Evolutionary conservation across 2,888 invertebrate genomes (phyloP).

Genomic region (Sycophila texana): DNA sequence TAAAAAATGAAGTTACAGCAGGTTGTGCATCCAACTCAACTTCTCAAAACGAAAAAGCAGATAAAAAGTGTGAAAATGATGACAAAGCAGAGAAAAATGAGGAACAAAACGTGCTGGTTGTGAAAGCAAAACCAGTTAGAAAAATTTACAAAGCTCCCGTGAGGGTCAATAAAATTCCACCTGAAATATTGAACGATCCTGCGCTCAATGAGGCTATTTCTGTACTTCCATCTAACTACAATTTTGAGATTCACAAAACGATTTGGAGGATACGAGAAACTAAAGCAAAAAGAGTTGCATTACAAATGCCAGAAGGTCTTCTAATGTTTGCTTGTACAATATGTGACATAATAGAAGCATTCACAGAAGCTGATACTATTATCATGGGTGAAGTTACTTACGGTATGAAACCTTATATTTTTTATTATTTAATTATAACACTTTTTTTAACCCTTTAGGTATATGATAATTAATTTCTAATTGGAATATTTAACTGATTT

Average conservation of each 20-base stretch:
- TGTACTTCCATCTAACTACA: slow-evolving; percentile 93
- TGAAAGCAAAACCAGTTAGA: slow-evolving; percentile 87
- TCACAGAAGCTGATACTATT: slow-evolving; percentile 92
- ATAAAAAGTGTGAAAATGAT: slow-evolving; percentile 19
- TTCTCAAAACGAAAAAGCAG: not conserved
- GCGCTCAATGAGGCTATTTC: slow-evolving; percentile 84
- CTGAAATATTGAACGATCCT: slow-evolving; percentile 86
- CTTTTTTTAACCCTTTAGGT: not conserved
- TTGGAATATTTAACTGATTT: slow-evolving; percentile 32
- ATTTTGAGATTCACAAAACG: slow-evolving; percentile 98
- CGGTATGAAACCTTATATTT: slow-evolving; percentile 73
- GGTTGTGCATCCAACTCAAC: not conserved
- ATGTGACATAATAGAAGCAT: slow-evolving; percentile 93
- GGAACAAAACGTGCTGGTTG: slow-evolving; percentile 78
- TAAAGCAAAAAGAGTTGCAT: slow-evolving; percentile 91
- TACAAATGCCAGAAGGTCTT: slow-evolving; percentile 98
- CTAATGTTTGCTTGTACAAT: slow-evolving; percentile 94
- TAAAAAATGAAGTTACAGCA: not conserved
- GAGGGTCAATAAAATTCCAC: slow-evolving; percentile 88
- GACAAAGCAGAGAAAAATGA: slow-evolving; percentile 24
- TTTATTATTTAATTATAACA: not conserved
- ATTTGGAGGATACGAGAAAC: slow-evolving; percentile 94
- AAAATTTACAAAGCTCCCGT: slow-evolving; percentile 87
- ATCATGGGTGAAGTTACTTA: slow-evolving; percentile 99
- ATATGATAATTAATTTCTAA: slow-evolving; percentile 4